phyloP scores from a whole-genome alignment of 2,888 invertebrate species.

The Synanthedon myopaeformis region DNA sequence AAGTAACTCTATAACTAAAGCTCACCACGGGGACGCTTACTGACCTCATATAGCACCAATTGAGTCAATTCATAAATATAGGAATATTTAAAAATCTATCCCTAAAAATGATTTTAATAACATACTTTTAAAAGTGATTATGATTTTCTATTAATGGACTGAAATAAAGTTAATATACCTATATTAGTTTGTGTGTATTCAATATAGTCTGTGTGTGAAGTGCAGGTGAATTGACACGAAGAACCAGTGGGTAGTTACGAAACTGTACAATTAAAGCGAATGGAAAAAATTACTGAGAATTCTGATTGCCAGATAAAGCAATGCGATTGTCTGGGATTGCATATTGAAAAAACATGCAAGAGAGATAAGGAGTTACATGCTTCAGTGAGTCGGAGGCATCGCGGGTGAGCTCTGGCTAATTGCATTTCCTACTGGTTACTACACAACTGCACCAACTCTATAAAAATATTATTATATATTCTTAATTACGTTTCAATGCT shows the following conservation, averaged over 20 bases:
- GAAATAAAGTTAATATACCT: too few relatives aligned
- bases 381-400: constrained; percentile 56
- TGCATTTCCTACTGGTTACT: constrained; percentile 65
- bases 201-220: background rate
- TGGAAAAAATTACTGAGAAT: constrained; percentile 63
- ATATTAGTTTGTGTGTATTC: background rate
- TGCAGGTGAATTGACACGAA: constrained; percentile 54
- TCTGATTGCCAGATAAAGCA: constrained; percentile 57
- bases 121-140: too few relatives aligned
- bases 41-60: too few relatives aligned
- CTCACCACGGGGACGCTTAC: too few relatives aligned
- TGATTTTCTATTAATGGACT: too few relatives aligned
- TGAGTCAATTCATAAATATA: too few relatives aligned
- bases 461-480: background rate
- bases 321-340: constrained; percentile 64
- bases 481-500: background rate
- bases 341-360: constrained; percentile 70
- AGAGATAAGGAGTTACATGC: constrained; percentile 65
- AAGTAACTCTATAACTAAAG: too few relatives aligned
- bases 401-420: constrained; percentile 51
- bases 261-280: constrained; percentile 61
- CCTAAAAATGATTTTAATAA: too few relatives aligned
- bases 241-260: constrained; percentile 45
- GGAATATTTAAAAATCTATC: too few relatives aligned
- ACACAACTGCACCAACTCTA: constrained; percentile 28